Base-by-base conservation (phyloP, 2,113 vertebrate species). In the Hassar affinis region DNA sequence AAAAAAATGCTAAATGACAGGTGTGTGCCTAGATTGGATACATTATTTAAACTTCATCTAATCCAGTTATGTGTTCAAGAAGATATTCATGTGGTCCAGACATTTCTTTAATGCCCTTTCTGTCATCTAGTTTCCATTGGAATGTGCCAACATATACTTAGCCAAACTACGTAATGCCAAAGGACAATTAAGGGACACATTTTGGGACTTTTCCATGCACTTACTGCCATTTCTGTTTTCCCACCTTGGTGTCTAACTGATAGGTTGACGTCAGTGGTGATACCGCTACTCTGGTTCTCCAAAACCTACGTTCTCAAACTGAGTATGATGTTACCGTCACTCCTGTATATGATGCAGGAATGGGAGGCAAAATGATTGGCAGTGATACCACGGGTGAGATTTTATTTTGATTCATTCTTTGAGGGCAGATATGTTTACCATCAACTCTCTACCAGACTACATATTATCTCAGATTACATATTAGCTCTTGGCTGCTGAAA, bases 281-380 rank as follows among this genome's bases (percentile, higher is more conserved):
- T 61, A 86, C 91, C 88, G 95, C 94, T n/a, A 95, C 89, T 10
- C 86, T 90, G 11, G 85, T 85, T 52, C 94, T 99, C 78, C 82
- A 86, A 78, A 91, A 92, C 80, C 96, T 99, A 54, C 88, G 91
- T 45, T 99, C 98, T 9, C 96, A 96, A 91, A 96, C 95, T 0
- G 91, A 94, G 49, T 99, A 99, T 75, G 93, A 95, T 0, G 87
- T 97, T 54, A 94, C 93, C 0, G 94, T 99, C 51, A 95, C 94
- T 30, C 96, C 98, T 0, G 68, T 96, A 0, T 97, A 97, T 0
- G 96, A 95, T 0, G 94, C 93, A n/a, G 97, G 97, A 3, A 88
- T 93, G 2, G 96, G 94, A 17, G 57, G 82, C 1, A 93, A 95
- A 0, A 90, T 93, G 91, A 86, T 87, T 10, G 94, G 94, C 51